Conservation (phyloP, 1,140 invertebrate species). For the Pachypeltis micranthus region DNA sequence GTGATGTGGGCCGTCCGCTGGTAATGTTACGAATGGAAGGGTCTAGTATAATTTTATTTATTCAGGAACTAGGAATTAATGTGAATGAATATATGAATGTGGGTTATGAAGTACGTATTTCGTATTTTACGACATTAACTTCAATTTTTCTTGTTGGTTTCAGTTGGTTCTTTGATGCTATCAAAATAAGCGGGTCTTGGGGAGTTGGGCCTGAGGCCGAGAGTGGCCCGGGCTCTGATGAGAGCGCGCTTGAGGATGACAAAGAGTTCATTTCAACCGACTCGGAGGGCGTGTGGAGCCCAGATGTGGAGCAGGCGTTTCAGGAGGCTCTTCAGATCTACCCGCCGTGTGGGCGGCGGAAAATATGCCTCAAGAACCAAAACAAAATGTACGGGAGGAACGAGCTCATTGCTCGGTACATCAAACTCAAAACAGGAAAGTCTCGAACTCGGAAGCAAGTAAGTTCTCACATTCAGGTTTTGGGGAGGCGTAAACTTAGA, state of each 20-base stretch:
- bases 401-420: conserved; percentile 97
- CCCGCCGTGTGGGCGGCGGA: conserved; percentile 95
- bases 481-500: conserved; percentile 90
- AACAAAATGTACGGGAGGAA: conserved; percentile 87
- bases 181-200: conserved; percentile 5
- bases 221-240: conserved; percentile 47
- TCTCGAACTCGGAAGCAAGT: conserved; percentile 98
- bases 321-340: conserved; percentile 99
- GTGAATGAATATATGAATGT: no score
- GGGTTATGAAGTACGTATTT: not conserved
- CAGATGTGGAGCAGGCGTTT: conserved; percentile 99
- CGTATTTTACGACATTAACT: not conserved
- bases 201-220: conserved; percentile 4
- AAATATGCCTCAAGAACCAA: conserved; percentile 99
- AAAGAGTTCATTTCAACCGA: conserved; percentile 82
- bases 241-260: conserved; percentile 70
- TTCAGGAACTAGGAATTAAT: no score
- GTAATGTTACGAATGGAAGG: no score
- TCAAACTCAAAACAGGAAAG: conserved; percentile 96
- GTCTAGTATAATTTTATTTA: no score
- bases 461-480: conserved; percentile 97
- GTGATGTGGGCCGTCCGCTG: no score
- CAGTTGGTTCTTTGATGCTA: not conserved
- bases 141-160: not conserved
- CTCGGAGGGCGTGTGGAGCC: conserved; percentile 98